These are phyloP conservation scores for Apodemia duryi DNA, from an alignment of 2,888 invertebrate genomes.

Conservation along the genomic window DNA sequence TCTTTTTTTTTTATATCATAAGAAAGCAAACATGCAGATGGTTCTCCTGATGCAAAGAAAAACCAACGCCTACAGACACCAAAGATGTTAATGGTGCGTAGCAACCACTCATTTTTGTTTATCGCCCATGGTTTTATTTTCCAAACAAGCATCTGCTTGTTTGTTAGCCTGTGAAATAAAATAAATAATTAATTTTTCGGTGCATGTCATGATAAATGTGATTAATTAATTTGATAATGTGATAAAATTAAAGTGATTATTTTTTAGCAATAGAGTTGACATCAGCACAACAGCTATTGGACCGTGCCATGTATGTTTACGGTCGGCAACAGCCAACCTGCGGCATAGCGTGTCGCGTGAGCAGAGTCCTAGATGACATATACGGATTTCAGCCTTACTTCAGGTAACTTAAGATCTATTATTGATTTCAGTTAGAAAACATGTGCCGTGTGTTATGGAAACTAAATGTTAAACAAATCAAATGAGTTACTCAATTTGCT, in stretches of 20 bases:
- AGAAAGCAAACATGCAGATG: too few species aligned
- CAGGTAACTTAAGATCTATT: constrained; percentile 46
- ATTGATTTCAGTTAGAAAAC: background rate
- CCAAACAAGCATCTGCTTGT: too few species aligned
- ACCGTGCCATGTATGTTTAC: constrained; percentile 66
- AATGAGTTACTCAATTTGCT: constrained; percentile 6
- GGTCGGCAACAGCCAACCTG: constrained; percentile 59
- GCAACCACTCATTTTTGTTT: too few species aligned
- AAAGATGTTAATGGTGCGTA: too few species aligned
- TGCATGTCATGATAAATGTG: background rate
- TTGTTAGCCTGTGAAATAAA: too few species aligned
- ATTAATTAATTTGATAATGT: background rate
- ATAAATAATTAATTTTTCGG: too few species aligned
- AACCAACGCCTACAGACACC: too few species aligned
- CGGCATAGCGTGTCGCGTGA: constrained; percentile 67
- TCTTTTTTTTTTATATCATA: too few species aligned
- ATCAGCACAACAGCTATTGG: constrained; percentile 66
- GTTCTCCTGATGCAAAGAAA: too few species aligned
- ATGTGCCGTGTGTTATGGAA: constrained; percentile 28
- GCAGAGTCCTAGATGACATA: constrained; percentile 66
- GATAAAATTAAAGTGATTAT: background rate
- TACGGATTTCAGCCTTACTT: constrained; percentile 73
- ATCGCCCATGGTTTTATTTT: too few species aligned
- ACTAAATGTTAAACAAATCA: constrained; percentile 26
- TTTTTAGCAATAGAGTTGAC: constrained; percentile 59